A percentile compares a stretch with the other conserved stretches of the same genome.
These are phyloP conservation scores for Sebastes iracundus DNA, from an alignment of 2,797 vertebrate genomes.

Conservation along the genomic window DNA sequence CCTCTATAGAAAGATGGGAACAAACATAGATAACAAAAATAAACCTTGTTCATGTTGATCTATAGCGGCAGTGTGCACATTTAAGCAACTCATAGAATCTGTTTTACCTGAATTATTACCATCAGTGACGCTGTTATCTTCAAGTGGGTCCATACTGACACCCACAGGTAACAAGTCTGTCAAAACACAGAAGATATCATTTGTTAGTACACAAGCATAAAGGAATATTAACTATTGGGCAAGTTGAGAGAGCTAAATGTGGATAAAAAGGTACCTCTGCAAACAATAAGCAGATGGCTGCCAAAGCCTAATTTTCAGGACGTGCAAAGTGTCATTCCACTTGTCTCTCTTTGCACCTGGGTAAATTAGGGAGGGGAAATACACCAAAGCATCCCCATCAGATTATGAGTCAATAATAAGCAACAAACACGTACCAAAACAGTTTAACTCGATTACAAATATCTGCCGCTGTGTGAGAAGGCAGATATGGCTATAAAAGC, in stretches of 20 bases:
- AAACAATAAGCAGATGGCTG: neutral
- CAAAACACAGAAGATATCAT: constrained; percentile 21
- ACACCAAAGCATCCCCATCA: neutral
- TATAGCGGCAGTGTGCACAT: neutral
- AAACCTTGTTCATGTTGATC: neutral
- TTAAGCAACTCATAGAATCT: neutral
- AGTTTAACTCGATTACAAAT: neutral
- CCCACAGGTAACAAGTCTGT: constrained; percentile 25
- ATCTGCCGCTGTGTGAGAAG: neutral
- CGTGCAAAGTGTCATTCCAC: neutral
- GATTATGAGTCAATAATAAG: neutral
- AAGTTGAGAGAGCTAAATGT: neutral
- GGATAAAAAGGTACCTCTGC: neutral
- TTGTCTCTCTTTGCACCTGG: neutral
- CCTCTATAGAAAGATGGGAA: constrained; percentile 53
- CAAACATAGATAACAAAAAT: constrained; percentile 17
- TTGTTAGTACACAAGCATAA: constrained; percentile 5
- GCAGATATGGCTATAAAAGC: neutral
- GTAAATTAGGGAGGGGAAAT: neutral
- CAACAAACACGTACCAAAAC: fast-evolving
- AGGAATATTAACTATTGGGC: neutral
- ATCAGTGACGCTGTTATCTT: constrained; percentile 30
- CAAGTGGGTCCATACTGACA: constrained; percentile 56
- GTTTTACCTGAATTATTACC: constrained; percentile 61
- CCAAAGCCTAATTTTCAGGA: neutral